phyloP scores from a whole-genome alignment of 2,888 invertebrate genomes.

The Eucriotettix oculatus region DNA sequence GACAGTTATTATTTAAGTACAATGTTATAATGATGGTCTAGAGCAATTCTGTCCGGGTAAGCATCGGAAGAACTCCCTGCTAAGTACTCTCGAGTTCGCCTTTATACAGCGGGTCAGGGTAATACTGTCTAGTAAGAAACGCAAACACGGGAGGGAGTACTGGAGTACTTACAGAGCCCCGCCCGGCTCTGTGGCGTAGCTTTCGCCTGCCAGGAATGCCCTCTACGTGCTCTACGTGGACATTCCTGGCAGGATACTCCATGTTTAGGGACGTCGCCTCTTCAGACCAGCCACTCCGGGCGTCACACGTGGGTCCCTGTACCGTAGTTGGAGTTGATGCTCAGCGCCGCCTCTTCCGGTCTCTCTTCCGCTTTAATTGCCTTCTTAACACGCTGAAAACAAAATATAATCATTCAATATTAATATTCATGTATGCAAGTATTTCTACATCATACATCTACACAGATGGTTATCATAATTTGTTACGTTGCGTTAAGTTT shows the following conservation, averaged over 20 bases:
- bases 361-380: constrained; percentile 29
- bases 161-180: background rate
- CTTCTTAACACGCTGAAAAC: constrained; percentile 27
- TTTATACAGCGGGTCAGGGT: too few relatives aligned
- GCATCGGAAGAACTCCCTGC: too few relatives aligned
- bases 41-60: background rate
- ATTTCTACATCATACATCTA: too few relatives aligned
- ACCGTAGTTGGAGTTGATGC: constrained; percentile 26
- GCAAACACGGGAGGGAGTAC: background rate
- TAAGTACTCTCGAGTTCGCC: too few relatives aligned
- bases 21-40: background rate
- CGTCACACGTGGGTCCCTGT: constrained; percentile 35
- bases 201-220: background rate
- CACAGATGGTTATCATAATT: too few relatives aligned
- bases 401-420: too few relatives aligned
- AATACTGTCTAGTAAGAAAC: too few relatives aligned
- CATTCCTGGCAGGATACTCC: background rate
- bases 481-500: too few relatives aligned
- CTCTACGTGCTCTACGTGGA: background rate
- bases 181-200: background rate
- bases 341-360: constrained; percentile 24
- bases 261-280: background rate
- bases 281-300: constrained; percentile 9
- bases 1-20: background rate
- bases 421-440: too few relatives aligned